phyloP scores from a whole-genome alignment of 2,888 invertebrate species.

The Cotesia congregata region DNA sequence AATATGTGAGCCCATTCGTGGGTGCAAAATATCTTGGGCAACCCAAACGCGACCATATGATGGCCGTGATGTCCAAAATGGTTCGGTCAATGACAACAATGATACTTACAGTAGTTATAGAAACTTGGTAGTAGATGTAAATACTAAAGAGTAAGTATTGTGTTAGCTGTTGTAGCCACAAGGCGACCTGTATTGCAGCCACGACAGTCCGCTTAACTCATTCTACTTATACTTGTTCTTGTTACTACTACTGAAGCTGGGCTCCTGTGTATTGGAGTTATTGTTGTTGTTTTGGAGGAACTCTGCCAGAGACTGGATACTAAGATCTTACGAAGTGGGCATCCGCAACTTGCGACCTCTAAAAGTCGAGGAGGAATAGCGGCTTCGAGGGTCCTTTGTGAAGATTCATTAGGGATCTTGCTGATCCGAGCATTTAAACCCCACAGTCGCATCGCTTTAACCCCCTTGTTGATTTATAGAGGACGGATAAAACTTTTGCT shows the following conservation, averaged over 20 bases:
- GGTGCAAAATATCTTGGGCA: constrained; percentile 63
- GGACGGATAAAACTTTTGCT: constrained; percentile 32
- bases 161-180: constrained; percentile 4
- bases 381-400: constrained; percentile 55
- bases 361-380: constrained; percentile 48
- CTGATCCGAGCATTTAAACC: constrained; percentile 61
- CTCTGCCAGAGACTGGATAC: constrained; percentile 33
- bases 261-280: constrained; percentile 40
- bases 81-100: constrained; percentile 18
- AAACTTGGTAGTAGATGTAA: constrained; percentile 31
- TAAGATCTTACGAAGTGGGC: constrained; percentile 32
- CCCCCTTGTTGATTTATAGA: constrained; percentile 39
- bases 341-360: constrained; percentile 44
- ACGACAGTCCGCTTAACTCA: constrained; percentile 27
- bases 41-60: constrained; percentile 65
- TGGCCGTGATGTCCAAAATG: constrained; percentile 50
- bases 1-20: constrained; percentile 43
- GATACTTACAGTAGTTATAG: constrained; percentile 29
- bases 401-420: constrained; percentile 66
- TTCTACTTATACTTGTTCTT: constrained; percentile 35
- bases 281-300: constrained; percentile 34
- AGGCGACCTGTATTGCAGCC: constrained; percentile 13
- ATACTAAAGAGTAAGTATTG: background rate
- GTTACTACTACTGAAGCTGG: constrained; percentile 38
- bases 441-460: constrained; percentile 35